These are phyloP conservation scores for Ellobium chinense DNA, from an alignment of 2,888 invertebrate genomes.

Conservation along the genomic window DNA sequence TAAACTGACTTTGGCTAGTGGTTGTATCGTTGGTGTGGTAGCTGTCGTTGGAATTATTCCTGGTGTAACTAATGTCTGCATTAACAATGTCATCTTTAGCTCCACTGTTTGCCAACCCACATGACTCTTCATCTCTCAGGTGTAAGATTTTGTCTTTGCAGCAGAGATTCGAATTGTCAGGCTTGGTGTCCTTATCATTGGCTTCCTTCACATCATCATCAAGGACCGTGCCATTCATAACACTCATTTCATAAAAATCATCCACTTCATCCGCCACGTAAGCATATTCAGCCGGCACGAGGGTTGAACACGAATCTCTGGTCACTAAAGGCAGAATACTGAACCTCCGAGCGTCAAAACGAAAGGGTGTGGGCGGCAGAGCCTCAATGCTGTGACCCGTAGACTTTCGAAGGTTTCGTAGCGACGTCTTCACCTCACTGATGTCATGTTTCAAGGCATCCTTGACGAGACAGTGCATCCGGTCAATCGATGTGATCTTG, in stretches of 20 bases:
- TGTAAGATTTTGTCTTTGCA: neutral
- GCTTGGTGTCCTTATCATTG: neutral
- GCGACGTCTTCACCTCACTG: neutral
- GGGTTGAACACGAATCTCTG: neutral
- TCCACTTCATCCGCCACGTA: no score
- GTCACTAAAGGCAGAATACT: neutral
- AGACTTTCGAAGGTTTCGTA: neutral
- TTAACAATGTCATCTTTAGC: no score
- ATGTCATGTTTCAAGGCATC: constrained; percentile 5
- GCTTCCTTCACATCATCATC: neutral
- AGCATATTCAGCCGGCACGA: neutral
- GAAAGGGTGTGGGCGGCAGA: constrained; percentile 20
- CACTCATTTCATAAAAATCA: no score
- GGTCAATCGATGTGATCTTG: constrained; percentile 1
- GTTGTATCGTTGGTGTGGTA: no score
- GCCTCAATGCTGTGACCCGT: constrained; percentile 27
- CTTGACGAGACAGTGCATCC: neutral
- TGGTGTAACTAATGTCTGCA: no score
- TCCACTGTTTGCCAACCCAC: no score
- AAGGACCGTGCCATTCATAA: neutral
- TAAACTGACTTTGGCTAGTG: no score
- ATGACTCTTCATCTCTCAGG: no score
- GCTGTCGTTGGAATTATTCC: no score
- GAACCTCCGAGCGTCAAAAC: neutral
- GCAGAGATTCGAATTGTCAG: neutral